These are phyloP conservation scores for Anas flavirostris DNA, from an alignment of 2,797 vertebrate genomes.

Conservation along the genomic window DNA sequence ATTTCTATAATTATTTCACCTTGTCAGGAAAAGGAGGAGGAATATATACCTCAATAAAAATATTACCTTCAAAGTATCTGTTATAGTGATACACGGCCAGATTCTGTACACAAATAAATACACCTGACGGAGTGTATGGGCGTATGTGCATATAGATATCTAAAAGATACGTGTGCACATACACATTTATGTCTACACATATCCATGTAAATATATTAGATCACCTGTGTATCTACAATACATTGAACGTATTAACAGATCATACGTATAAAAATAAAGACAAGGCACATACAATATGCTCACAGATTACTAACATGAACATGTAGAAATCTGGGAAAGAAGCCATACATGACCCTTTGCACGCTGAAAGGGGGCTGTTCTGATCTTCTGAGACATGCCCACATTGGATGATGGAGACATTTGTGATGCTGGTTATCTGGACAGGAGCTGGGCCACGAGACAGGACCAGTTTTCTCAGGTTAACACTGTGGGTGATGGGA, in stretches of 20 bases:
- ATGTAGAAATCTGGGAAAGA: background rate
- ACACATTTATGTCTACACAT: background rate
- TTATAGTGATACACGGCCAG: background rate
- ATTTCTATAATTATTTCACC: constrained; percentile 8
- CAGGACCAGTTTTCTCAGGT: background rate
- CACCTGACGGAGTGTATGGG: background rate
- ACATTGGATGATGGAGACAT: background rate
- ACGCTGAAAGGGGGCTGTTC: background rate
- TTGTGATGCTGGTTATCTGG: background rate
- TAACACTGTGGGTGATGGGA: background rate
- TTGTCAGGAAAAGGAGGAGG: constrained; percentile 32
- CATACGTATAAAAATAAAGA: background rate
- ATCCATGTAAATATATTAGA: background rate
- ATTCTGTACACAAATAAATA: constrained; percentile 18
- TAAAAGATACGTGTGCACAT: background rate
- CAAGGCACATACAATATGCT: background rate
- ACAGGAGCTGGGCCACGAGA: background rate
- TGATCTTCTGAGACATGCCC: background rate
- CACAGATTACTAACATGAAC: background rate
- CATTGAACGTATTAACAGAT: background rate
- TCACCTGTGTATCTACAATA: background rate
- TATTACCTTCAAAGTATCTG: constrained; percentile 11
- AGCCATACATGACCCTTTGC: background rate
- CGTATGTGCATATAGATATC: background rate
- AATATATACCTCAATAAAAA: background rate